Percentiles rank a stretch among this genome's conserved stretches.
Conservation (phyloP, 2,113 vertebrate species). For the Erpornis zantholeuca region DNA sequence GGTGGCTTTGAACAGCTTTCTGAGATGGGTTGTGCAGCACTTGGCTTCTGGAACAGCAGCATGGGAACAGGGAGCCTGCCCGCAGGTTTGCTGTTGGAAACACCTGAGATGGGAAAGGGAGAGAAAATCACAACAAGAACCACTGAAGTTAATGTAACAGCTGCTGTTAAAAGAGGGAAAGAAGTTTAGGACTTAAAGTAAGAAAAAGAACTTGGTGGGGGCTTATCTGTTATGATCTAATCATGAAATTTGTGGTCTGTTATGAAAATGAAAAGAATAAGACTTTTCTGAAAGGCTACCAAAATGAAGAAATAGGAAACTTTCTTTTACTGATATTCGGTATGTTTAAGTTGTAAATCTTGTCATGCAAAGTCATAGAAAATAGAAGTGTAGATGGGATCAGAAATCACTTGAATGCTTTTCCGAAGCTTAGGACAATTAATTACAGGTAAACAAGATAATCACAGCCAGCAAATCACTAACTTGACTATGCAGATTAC, state of each 20-base stretch:
- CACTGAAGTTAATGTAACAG: neutral
- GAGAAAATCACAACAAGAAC: neutral
- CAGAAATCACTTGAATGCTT: neutral
- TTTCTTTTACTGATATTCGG: fast-evolving
- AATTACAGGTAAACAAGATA: neutral
- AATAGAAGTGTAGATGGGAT: neutral
- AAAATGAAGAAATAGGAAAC: neutral
- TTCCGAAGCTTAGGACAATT: neutral
- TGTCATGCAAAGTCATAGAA: neutral
- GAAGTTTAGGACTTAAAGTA: neutral
- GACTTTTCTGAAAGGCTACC: neutral
- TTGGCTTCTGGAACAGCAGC: fast-evolving
- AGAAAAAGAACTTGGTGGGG: neutral
- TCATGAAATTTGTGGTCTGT: neutral
- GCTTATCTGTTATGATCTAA: neutral
- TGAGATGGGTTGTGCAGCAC: too few relatives aligned
- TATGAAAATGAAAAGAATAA: neutral
- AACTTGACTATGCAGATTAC: neutral
- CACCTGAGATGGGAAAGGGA: fast-evolving
- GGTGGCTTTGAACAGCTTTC: neutral
- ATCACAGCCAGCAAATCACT: neutral
- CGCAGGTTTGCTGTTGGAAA: fast-evolving
- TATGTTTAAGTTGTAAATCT: neutral
- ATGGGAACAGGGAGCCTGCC: fast-evolving
- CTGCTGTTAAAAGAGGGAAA: neutral